A percentile compares a stretch with the other conserved stretches of the same genome.
Conservation (phyloP, 2,113 vertebrate species). For the Tupaia tana region DNA sequence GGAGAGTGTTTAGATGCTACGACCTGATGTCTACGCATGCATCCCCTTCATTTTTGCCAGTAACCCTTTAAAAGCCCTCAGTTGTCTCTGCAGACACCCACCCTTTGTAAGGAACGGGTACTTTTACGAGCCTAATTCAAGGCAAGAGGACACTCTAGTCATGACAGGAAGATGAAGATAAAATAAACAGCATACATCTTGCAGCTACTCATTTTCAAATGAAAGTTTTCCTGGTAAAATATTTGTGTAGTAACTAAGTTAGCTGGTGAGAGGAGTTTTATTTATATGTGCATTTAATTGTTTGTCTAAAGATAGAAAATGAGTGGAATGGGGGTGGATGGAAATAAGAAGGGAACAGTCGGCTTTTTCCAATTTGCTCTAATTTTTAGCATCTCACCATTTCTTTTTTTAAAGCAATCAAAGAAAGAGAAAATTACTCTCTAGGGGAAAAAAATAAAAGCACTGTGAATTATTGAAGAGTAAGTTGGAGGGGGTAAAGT, state of each 20-base stretch:
- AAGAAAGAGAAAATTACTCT: not conserved
- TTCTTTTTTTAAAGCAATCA: not conserved
- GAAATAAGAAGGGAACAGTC: not conserved
- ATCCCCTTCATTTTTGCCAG: not conserved
- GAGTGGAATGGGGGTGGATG: not conserved
- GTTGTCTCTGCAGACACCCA: not conserved
- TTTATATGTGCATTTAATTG: not conserved
- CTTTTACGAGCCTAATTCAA: conserved; percentile 37
- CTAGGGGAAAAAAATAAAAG: not conserved
- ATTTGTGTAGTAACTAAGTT: not conserved
- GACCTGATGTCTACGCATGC: not conserved
- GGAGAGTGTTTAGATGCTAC: not conserved
- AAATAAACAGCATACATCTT: conserved; percentile 11
- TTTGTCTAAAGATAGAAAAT: not conserved
- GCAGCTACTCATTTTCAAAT: conserved; percentile 25
- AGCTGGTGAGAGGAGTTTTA: not conserved
- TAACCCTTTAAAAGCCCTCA: not conserved
- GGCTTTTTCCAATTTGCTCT: not conserved
- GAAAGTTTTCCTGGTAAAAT: conserved; percentile 1
- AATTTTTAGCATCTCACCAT: not conserved
- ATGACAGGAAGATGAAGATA: not conserved
- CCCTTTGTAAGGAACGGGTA: not conserved
- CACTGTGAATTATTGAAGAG: not conserved
- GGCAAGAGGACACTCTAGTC: not conserved
- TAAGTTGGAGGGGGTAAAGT: not conserved